Base-by-base conservation (phyloP, 2,797 vertebrate species). In the Squalus acanthias region DNA sequence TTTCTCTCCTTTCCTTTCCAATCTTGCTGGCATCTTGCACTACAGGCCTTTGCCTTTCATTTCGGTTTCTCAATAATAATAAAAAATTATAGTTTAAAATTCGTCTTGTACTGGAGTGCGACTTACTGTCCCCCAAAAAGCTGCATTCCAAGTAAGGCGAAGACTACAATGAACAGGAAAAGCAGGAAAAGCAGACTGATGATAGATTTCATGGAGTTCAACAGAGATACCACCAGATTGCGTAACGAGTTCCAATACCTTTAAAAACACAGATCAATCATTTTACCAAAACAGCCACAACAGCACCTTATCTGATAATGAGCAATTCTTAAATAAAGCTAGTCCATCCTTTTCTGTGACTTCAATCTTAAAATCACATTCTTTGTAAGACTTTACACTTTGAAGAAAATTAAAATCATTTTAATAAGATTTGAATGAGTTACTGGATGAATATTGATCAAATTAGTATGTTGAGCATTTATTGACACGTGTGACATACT, bases 151-250 rank as follows among this genome's bases (percentile, higher is more conserved):
- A 99, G 98, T 97, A 99, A 97, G 85, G 99, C 99, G 0, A 99
- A 99, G 96, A 99, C 99, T 96, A 99, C 99, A 0, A 99, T 99
- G 98, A 99, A 99, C 95, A 99, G 98, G 97, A 99, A 99, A 2
- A 99, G 99, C 96, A 99, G 98, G 97, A 99, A 99, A 33, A 99
- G 97, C 96, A 99, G 97, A 97, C 99, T 99, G 98, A 99, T 98
- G 97, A 99, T 99, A 96, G 99, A 99, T 97, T 99, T 99, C 99
- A 99, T 99, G 96, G 99, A 99, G 97, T 99, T 99, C 57, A 99
- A 98, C 97, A 99, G 97, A 76, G 99, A 99, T 0, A 99, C 99
- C 93, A 99, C 99, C 97, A 99, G 97, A 96, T 99, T 99, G 97
- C 99, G 98, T 97, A 99, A 96, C 89, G 99, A 99, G 97, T 99